Percentiles rank a stretch among this genome's conserved stretches.
These are phyloP conservation scores for Myodes glareolus DNA, from an alignment of 2,113 vertebrate species.

Conservation along the genomic window DNA sequence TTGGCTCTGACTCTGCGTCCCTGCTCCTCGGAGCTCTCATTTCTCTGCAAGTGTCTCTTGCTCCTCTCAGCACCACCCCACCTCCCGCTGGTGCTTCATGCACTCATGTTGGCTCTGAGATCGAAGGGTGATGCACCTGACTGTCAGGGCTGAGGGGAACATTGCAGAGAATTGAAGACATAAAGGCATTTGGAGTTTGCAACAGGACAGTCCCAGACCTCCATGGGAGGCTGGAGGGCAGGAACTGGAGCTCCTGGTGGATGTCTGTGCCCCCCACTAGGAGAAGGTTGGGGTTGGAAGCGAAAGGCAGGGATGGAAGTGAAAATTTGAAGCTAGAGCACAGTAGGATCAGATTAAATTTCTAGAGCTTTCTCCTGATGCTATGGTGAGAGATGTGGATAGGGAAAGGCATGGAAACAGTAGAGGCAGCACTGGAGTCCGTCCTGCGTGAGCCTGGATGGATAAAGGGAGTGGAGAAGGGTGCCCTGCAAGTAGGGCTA, in stretches of 20 bases:
- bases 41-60: neutral
- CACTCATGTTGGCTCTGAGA: neutral
- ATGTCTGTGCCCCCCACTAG: neutral
- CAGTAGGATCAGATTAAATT: neutral
- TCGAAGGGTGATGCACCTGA: neutral
- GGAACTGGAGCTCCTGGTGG: neutral
- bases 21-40: neutral
- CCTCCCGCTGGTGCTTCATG: neutral
- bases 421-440: neutral
- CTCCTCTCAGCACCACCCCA: neutral
- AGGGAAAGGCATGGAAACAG: neutral
- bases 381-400: neutral
- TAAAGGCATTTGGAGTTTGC: neutral
- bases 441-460: neutral
- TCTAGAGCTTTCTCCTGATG: neutral
- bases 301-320: too few species aligned
- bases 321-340: neutral
- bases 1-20: neutral
- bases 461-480: fast-evolving
- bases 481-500: neutral
- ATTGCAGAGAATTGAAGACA: fast-evolving
- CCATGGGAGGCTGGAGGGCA: fast-evolving
- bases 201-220: fast-evolving
- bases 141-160: neutral
- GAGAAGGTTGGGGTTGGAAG: neutral